Percentiles rank a stretch among this genome's conserved stretches.
Evolutionary conservation across 2,888 invertebrate species (phyloP).

Genomic region (Drosophila putrida): DNA sequence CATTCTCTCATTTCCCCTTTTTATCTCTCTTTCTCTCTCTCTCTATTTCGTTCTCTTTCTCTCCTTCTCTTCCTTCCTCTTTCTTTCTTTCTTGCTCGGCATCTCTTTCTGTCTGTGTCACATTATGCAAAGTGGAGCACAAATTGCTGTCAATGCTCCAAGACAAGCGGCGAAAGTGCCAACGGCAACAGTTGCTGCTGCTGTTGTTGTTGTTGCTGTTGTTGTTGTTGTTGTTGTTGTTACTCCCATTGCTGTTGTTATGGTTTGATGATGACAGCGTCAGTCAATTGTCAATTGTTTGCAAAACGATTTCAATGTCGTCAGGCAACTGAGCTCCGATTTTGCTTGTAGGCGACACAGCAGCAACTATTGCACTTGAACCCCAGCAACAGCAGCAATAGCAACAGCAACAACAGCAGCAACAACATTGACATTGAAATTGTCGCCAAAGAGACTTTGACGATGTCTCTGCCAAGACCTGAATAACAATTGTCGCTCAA

Average conservation of each 20-base stretch:
- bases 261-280: conserved; percentile 42
- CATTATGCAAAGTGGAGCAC: conserved; percentile 54
- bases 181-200: conserved; percentile 33
- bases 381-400: conserved; percentile 33
- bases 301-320: conserved; percentile 52
- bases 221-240: not conserved
- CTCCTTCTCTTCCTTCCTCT: not conserved
- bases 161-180: conserved; percentile 61
- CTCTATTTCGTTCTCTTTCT: not conserved
- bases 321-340: conserved; percentile 2
- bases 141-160: conserved; percentile 57
- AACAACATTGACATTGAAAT: conserved; percentile 74
- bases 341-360: conserved; percentile 34
- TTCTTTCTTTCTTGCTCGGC: not conserved
- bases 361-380: conserved; percentile 57
- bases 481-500: conserved; percentile 51
- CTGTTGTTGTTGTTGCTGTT: conserved; percentile 8
- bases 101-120: conserved; percentile 6
- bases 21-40: not conserved
- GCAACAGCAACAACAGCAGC: conserved; percentile 21
- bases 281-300: conserved; percentile 47
- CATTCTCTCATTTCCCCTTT: not conserved
- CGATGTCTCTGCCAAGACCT: conserved; percentile 44
- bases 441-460: conserved; percentile 11
- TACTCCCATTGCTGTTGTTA: not conserved